Evolutionary conservation across 2,797 vertebrate genomes (phyloP).

Genomic region (Eupleurogrammus muticus): DNA sequence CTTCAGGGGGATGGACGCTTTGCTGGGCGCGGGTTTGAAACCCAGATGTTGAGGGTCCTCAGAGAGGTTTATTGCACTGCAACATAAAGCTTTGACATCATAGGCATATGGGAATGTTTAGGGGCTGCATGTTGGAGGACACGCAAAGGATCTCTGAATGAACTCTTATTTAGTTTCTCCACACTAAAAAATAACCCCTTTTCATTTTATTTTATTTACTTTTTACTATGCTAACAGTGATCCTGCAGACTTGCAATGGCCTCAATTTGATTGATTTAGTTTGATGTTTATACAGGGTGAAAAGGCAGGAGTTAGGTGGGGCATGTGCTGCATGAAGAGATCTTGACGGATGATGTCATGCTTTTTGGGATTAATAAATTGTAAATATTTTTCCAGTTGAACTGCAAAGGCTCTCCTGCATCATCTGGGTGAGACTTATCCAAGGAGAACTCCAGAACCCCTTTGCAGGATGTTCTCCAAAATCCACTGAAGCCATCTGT

Average conservation of each 20-base stretch:
- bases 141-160: not conserved
- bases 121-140: not conserved
- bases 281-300: conserved; percentile 1
- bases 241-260: not conserved
- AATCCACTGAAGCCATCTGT: conserved; percentile 2
- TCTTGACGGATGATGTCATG: conserved; percentile 53
- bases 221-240: not conserved
- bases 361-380: conserved; percentile 54
- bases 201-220: too few relatives aligned
- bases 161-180: conserved; percentile 11
- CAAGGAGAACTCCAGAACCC: not conserved
- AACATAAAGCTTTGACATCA: conserved; percentile 53
- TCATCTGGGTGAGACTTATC: conserved; percentile 32
- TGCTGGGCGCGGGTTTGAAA: conserved; percentile 20
- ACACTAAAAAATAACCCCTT: not conserved
- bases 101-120: conserved; percentile 65
- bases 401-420: conserved; percentile 28
- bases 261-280: not conserved
- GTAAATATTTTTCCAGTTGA: conserved; percentile 54
- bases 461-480: conserved; percentile 21
- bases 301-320: conserved; percentile 5
- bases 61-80: conserved; percentile 31
- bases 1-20: not conserved
- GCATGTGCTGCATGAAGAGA: conserved; percentile 3
- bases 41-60: conserved; percentile 28